Base-by-base conservation (phyloP, 2,888 invertebrate genomes). In the Coremacera marginata region DNA sequence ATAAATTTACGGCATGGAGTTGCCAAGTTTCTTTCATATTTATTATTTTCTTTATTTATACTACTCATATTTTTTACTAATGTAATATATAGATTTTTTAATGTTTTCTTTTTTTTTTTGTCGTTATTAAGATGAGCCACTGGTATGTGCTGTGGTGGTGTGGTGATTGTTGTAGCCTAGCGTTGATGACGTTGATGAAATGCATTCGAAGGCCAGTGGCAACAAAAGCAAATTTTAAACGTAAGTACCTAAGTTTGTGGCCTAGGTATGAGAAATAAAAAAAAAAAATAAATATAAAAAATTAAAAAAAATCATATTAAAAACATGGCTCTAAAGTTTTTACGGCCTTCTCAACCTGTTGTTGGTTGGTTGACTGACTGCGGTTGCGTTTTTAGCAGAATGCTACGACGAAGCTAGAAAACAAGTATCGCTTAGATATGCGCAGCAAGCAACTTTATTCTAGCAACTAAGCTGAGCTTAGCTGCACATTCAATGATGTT, bases 141-240 rank as follows among this genome's bases (percentile, higher is more conserved):
- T 44, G 37, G 37, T 37, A 11, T 44, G 37, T 37, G 8, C 8
- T 37, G 14, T 44, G 44, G 14, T 44, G 44, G 44, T 44, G 44
- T 44, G 14, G 14, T 14, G 44, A 44, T 44, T 27, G 27, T 70
- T 70, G 52, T 49, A 19, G 63, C 14, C 34, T 63, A 34, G 16
- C n/a, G 63, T 27, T 63, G 31, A n/a, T 34, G 63, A 34, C 63
- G 62, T 27, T 62, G 65, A 37, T 49, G 52, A 71, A 37, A 44
- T 16, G 37, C 71, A 55, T 37, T 71, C 25, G 60, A 27, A 44
- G 60, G 71, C 37, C 57, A 55, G n/a, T 71, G 37, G 71, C 60
- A 49, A 51, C 57, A 25, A 22, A 25, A 60, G 25, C 60, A 11
- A 44, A 44, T 44, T 44, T 44, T 44, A 44, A 44, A 44, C 44